phyloP scores from a whole-genome alignment of 2,113 vertebrate genomes.

The Daboia siamensis region DNA sequence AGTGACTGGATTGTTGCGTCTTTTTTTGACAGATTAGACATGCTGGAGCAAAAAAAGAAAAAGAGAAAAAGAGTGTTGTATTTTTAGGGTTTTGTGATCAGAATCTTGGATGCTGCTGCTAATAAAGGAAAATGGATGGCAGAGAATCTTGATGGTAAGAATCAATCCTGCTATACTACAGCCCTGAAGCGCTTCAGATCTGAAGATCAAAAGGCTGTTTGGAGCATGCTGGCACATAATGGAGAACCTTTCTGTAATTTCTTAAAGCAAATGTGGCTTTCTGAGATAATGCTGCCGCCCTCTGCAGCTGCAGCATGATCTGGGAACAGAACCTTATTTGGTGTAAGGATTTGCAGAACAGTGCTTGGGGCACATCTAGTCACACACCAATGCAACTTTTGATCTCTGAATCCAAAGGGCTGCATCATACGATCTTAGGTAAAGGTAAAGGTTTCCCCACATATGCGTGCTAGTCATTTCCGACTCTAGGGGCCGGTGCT shows the following conservation, averaged over 20 bases:
- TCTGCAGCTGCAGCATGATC: background rate
- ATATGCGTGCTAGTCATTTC: no score
- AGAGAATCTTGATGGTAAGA: background rate
- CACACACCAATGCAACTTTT: background rate
- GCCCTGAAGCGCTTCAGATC: background rate
- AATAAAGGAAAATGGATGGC: background rate
- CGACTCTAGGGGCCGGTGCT: no score
- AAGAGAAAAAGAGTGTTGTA: background rate
- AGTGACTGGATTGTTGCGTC: background rate
- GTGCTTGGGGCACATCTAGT: background rate
- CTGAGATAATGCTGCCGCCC: background rate
- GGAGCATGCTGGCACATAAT: background rate
- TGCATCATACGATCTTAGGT: background rate
- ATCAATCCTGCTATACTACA: background rate
- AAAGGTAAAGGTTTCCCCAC: no score
- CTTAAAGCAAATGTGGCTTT: background rate
- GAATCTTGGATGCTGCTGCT: background rate
- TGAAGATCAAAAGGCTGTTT: background rate
- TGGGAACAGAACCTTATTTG: background rate
- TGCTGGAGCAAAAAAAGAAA: background rate
- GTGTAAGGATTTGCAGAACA: background rate
- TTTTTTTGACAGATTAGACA: background rate
- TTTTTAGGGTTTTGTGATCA: background rate
- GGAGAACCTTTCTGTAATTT: background rate
- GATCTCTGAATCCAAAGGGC: background rate